phyloP scores from a whole-genome alignment of 1,140 invertebrate genomes.

The Neotoxoptera formosana region DNA sequence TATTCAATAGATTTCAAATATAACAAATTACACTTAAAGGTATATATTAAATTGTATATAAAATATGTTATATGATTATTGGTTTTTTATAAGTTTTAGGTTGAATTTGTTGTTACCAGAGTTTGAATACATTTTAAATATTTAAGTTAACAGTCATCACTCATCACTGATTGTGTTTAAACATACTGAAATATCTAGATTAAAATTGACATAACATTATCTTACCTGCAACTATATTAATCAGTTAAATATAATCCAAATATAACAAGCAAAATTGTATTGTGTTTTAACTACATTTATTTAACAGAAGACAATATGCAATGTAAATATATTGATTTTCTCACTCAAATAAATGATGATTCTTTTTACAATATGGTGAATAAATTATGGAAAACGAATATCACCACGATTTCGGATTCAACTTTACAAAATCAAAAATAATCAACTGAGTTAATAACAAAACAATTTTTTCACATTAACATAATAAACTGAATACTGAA shows the following conservation, averaged over 20 bases:
- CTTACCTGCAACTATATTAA: background rate
- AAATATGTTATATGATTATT: background rate
- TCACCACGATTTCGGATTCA: background rate
- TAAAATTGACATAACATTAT: background rate
- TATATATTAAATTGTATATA: background rate
- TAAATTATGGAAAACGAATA: background rate
- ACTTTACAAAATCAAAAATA: background rate
- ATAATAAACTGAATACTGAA: too few species aligned
- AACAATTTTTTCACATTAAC: background rate
- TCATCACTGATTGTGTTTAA: background rate
- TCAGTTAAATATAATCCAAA: background rate
- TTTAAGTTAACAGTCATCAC: background rate
- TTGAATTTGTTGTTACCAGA: background rate
- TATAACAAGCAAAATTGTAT: background rate
- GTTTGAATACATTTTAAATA: background rate
- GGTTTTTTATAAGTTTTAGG: background rate
- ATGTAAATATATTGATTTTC: background rate
- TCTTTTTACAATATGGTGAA: background rate
- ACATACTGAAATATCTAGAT: background rate
- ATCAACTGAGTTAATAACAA: background rate
- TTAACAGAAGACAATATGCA: background rate
- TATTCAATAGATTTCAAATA: background rate
- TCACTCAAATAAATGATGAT: background rate
- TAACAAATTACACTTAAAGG: background rate
- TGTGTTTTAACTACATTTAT: background rate